Percentiles rank a stretch among this genome's conserved stretches.
Conservation (phyloP, 2,888 invertebrate genomes). For the Chymomyza fuscimana region DNA sequence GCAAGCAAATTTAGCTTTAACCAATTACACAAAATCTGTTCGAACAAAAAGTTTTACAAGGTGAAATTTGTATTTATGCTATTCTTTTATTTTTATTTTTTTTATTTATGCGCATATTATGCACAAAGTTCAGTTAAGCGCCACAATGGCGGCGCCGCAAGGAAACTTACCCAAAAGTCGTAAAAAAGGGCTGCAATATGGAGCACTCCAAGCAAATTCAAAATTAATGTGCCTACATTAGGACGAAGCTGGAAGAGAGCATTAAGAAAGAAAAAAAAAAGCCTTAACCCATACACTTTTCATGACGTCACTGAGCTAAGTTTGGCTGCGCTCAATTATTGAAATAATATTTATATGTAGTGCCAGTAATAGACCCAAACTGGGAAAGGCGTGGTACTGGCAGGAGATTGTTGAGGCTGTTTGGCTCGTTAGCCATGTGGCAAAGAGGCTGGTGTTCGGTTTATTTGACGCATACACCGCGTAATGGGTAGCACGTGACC, state of each 20-base stretch:
- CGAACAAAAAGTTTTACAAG: neutral
- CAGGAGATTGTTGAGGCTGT: conserved; percentile 11
- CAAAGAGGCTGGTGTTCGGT: conserved; percentile 27
- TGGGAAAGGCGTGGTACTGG: conserved; percentile 33
- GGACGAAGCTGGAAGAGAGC: neutral
- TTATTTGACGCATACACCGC: conserved; percentile 50
- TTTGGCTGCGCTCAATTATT: conserved; percentile 62
- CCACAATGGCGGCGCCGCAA: conserved; percentile 6
- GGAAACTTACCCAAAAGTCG: conserved; percentile 1
- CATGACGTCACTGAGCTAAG: neutral
- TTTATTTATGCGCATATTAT: conserved; percentile 68
- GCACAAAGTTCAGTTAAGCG: conserved; percentile 55
- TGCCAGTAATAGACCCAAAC: conserved; percentile 20
- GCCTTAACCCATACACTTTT: neutral
- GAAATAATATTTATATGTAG: conserved; percentile 70
- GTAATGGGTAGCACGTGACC: conserved; percentile 52
- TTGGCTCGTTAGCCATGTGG: conserved; percentile 1
- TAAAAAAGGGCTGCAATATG: conserved; percentile 46
- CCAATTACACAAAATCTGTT: neutral
- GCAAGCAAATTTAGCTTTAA: neutral
- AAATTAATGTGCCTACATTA: conserved; percentile 58
- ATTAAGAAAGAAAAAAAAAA: neutral
- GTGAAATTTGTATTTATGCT: neutral
- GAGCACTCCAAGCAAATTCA: conserved; percentile 47
- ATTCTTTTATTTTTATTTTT: neutral